These are phyloP conservation scores for Diglossa cyanea DNA, from an alignment of 2,797 vertebrate species.

Conservation along the genomic window DNA sequence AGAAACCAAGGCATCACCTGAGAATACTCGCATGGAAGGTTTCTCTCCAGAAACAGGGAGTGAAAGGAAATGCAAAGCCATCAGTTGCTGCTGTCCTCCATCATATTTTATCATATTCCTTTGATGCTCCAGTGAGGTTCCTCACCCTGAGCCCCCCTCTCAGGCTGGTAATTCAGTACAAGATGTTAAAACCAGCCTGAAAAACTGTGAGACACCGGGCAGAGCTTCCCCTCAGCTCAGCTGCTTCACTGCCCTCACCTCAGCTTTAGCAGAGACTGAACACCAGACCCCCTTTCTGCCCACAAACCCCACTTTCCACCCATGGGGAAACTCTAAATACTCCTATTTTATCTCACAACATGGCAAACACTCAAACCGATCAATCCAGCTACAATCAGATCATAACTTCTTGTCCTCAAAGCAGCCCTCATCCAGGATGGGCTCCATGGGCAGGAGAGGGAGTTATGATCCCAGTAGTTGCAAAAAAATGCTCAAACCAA, in stretches of 20 bases:
- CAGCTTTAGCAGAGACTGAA: not conserved
- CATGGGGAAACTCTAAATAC: not conserved
- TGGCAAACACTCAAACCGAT: not conserved
- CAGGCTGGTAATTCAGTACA: not conserved
- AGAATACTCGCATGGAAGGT: not conserved
- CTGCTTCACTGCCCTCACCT: not conserved
- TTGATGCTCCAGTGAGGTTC: not conserved
- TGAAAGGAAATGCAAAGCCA: rapidly evolving
- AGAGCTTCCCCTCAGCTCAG: not conserved
- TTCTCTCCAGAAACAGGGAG: not conserved
- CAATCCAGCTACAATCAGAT: not conserved
- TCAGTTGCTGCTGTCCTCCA: not conserved
- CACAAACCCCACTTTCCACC: not conserved
- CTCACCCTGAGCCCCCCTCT: not conserved
- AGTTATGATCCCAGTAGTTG: not conserved
- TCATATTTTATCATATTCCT: not conserved
- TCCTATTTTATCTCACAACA: not conserved
- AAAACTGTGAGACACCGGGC: rapidly evolving
- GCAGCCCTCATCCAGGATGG: not conserved
- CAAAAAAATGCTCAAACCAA: not conserved
- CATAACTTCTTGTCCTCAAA: not conserved
- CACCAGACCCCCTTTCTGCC: not conserved
- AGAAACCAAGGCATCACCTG: not conserved
- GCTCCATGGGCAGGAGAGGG: not conserved
- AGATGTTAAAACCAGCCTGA: not conserved